Evolutionary conservation across 2,797 vertebrate genomes (phyloP), one percentile per base, ranked within the genome.

Genomic region (Fringilla coelebs): DNA sequence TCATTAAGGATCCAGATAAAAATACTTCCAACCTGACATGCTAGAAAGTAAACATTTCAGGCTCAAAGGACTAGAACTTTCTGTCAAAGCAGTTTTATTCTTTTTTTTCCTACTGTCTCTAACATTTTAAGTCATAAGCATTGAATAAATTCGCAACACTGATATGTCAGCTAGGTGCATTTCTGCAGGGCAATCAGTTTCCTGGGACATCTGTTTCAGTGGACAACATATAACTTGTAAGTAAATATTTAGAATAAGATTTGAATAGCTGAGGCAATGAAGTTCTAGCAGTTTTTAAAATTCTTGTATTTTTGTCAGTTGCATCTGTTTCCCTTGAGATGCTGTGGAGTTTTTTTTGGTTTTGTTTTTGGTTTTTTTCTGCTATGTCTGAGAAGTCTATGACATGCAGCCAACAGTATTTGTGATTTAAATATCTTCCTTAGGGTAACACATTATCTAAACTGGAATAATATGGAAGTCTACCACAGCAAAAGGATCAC

Each of bases 221-320:
- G 38, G 43, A 72, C 11, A 81, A 26, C 22, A 85, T 17, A 29
- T 43, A 55, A 55, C 26, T 65, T 77, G 19, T 75, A 57, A 75
- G 18, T 32, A 94, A 63, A 63, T 76, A 81, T 40, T 85, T 83
- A 19, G 20, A 79, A 78, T 62, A 78, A 90, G 71, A 86, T 78
- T 90, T 82, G 67, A 83, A 93, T 71, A 94, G 84, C 43, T 55
- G 31, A 40, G 28, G 16, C 20, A 31, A 88, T 40, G 89, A 73
- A 80, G 67, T 7, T 58, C 58, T 80, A 26, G 62, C 3, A 58
- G 31, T 83, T 24, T 65, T 83, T 25, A 67, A 21, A 89, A 87
- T 89, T 90, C 88, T 72, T 95, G 54, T 80, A 46, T 63, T 91
- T 48, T 89, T 85, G n/a, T 82, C 72, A 91, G 51, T 60, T 85